Conservation (phyloP, 2,888 invertebrate species). For the Machimus rusticus region DNA sequence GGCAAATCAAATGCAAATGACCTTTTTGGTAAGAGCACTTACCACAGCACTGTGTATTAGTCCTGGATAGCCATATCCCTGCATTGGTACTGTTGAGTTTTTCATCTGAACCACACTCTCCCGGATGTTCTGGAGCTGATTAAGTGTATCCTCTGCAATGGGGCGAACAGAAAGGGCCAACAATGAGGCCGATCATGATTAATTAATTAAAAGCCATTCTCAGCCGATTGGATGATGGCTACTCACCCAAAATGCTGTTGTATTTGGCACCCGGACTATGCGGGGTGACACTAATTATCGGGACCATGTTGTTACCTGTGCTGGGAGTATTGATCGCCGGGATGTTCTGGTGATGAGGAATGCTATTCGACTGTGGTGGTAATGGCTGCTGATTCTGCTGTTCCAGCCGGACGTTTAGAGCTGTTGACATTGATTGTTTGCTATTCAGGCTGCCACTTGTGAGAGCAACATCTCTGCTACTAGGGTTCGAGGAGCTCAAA, state of each 20-base stretch:
- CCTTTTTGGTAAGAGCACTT: neutral
- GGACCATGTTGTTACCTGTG: slow-evolving; percentile 67
- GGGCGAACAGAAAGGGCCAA: slow-evolving; percentile 28
- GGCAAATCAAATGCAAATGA: neutral
- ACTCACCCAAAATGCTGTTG: slow-evolving; percentile 69
- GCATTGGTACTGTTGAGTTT: slow-evolving; percentile 59
- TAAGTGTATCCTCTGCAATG: slow-evolving; percentile 59
- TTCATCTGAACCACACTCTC: slow-evolving; percentile 64
- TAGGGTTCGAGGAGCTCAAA: slow-evolving; percentile 48
- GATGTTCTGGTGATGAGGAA: slow-evolving; percentile 51
- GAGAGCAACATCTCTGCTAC: slow-evolving; percentile 41
- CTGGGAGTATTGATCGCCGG: slow-evolving; percentile 58
- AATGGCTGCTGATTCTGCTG: slow-evolving; percentile 45
- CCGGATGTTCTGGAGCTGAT: slow-evolving; percentile 62
- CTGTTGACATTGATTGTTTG: slow-evolving; percentile 45
- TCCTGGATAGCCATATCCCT: slow-evolving; percentile 51
- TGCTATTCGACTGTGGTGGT: slow-evolving; percentile 41
- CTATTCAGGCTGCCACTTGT: slow-evolving; percentile 47
- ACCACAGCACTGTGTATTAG: slow-evolving; percentile 23
- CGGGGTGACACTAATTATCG: slow-evolving; percentile 87
- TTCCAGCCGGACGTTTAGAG: slow-evolving; percentile 45
- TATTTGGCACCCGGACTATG: slow-evolving; percentile 82
- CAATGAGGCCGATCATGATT: neutral
- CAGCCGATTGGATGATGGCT: neutral
- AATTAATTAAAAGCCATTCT: slow-evolving; percentile 13